Evolutionary conservation across 2,888 invertebrate genomes (phyloP), one percentile per base, ranked within the genome.

Genomic region (Mesoligia furuncula): DNA sequence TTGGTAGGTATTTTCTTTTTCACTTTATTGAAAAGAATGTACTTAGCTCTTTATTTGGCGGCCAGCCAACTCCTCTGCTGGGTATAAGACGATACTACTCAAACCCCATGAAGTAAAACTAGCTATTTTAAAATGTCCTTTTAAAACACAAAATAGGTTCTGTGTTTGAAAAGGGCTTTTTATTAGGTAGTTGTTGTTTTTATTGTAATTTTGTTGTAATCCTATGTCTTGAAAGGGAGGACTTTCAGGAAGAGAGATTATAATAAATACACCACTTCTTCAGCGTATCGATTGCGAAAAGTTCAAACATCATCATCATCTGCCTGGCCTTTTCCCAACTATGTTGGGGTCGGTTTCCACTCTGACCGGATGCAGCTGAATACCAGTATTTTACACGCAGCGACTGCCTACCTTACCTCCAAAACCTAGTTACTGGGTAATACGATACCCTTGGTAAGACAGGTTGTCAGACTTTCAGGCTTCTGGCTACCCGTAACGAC

Each of bases 1-100:
- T 70, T 54, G 36, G 57, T 59, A 83, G 57, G 51, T 73, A 79
- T 61, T 79, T 73, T 51, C 24, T 66, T 79, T 79, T 83, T 59
- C 39, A 45, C 48, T 45, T 66, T 17, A 81, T 66, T 61, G 59
- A 62, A 65, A 72, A 72, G 0, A 83, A 83, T 54, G 20, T 71
- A 77, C 36, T 80, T 54, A 59, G 57, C 17, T 61, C 5, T 68
- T 57, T 77, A 24, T 64, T 80, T 77, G 83, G 83, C 78, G 24
- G 54, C 42, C 20, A 51, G 62, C 67, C 71, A 81, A 78, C 20
- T 67, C 24, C 27, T 64, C 13, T 42, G 57, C 31, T 36, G 54
- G 24, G 13, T 45, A 27, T 67, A 42, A 54, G 81, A 64, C 39
- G 13, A 2, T 54, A 59, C 45, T 54, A 59, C 59, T 66, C 59